Conservation (phyloP, 1,140 invertebrate genomes). For the Oryzaephilus surinamensis region DNA sequence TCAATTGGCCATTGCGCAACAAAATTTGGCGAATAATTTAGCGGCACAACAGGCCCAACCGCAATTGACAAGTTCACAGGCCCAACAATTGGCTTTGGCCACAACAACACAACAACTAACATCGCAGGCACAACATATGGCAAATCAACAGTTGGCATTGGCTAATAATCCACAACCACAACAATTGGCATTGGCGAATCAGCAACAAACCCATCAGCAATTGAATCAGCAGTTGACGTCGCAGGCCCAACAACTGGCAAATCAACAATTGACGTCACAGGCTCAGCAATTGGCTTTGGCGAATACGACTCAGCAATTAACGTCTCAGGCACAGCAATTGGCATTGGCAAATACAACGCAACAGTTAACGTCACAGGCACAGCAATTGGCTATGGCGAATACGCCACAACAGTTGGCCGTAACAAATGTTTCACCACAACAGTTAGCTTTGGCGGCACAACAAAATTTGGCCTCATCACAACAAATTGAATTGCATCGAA, state of each 20-base stretch:
- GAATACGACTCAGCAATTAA: slow-evolving; percentile 28
- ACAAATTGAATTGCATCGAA: slow-evolving; percentile 32
- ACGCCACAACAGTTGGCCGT: slow-evolving; percentile 24
- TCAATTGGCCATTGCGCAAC: slow-evolving; percentile 29
- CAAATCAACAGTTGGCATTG: slow-evolving; percentile 28
- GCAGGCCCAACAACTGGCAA: slow-evolving; percentile 17
- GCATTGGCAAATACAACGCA: slow-evolving; percentile 23
- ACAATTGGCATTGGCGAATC: slow-evolving; percentile 4
- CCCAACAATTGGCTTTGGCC: slow-evolving; percentile 29
- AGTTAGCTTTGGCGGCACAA: slow-evolving; percentile 25
- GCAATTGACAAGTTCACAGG: slow-evolving; percentile 28
- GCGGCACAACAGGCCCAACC: slow-evolving; percentile 28
- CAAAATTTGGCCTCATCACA: slow-evolving; percentile 32
- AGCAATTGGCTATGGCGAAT: slow-evolving; percentile 26
- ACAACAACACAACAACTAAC: slow-evolving; percentile 31
- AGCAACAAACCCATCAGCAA: slow-evolving; percentile 12
- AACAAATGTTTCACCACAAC: slow-evolving; percentile 19
- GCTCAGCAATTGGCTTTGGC: slow-evolving; percentile 29
- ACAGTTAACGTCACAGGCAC: slow-evolving; percentile 23
- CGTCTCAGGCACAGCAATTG: slow-evolving; percentile 30
- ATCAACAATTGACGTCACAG: slow-evolving; percentile 24
- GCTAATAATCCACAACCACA: slow-evolving; percentile 15
- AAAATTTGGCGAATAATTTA: slow-evolving; percentile 29
- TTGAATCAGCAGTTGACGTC: slow-evolving; percentile 18
- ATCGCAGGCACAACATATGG: slow-evolving; percentile 29